These are phyloP conservation scores for zebrafish (Danio rerio) DNA, from an alignment of 2,113 vertebrate species.

Conservation along the genomic window DNA sequence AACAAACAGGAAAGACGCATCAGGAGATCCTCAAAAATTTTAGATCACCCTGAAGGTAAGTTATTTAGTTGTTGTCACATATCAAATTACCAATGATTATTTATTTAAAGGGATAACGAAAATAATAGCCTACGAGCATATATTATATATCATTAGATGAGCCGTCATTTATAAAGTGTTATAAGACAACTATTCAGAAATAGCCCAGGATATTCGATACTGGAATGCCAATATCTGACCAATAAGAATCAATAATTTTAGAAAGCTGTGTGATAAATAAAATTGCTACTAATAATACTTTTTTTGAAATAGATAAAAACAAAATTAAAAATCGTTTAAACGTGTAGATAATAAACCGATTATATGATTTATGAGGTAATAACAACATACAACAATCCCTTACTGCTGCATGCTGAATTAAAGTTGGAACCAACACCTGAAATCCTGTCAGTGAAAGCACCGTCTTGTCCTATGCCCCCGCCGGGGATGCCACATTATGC, in stretches of 20 bases:
- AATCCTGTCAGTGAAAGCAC: slow-evolving; percentile 57
- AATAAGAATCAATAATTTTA: neutral
- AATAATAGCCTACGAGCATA: too few species aligned
- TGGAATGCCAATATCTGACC: neutral
- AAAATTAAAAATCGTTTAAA: neutral
- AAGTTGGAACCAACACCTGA: neutral
- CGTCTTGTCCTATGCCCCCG: slow-evolving; percentile 66
- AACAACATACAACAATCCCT: neutral
- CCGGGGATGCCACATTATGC: slow-evolving; percentile 28
- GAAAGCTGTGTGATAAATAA: neutral
- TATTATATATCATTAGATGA: too few species aligned
- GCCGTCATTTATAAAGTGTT: neutral
- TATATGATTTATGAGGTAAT: neutral
- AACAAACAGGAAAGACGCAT: too few species aligned
- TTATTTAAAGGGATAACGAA: too few species aligned
- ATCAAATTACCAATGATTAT: too few species aligned
- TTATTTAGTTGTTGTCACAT: too few species aligned
- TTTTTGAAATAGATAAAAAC: neutral
- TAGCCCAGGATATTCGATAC: neutral
- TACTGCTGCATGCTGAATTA: neutral
- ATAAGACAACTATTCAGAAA: neutral
- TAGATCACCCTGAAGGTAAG: too few species aligned
- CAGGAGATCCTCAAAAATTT: too few species aligned
- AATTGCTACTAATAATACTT: neutral
- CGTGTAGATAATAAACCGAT: neutral